phyloP scores from a whole-genome alignment of 1,140 invertebrate species.

The Cepaea nemoralis region DNA sequence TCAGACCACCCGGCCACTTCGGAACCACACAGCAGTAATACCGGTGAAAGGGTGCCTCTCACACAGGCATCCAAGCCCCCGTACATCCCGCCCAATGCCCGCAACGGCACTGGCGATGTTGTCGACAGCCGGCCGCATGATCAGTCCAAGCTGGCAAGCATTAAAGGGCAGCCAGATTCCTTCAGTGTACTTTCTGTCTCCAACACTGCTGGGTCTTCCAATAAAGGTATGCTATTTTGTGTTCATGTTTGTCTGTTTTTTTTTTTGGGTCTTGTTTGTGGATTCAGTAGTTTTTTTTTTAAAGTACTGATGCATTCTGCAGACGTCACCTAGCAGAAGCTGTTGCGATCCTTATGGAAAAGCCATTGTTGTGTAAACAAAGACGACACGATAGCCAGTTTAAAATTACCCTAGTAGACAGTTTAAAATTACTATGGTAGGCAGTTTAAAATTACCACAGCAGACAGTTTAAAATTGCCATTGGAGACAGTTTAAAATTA shows the following conservation, averaged over 20 bases:
- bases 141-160: background rate
- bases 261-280: background rate
- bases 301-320: too few species aligned
- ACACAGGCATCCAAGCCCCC: background rate
- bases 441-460: too few species aligned
- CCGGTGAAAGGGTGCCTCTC: background rate
- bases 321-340: too few species aligned
- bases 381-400: too few species aligned
- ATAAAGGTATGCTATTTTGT: conserved; percentile 19
- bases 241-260: background rate
- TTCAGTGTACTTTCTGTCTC: background rate
- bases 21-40: background rate
- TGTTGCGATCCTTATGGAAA: too few species aligned
- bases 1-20: background rate
- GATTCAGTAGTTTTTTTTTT: background rate
- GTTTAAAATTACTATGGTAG: too few species aligned
- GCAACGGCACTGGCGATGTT: conserved; percentile 12
- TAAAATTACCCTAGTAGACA: too few species aligned
- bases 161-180: background rate
- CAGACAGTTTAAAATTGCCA: too few species aligned
- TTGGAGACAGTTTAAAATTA: too few species aligned
- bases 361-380: too few species aligned
- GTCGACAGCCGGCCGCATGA: background rate
- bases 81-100: conserved; percentile 23
- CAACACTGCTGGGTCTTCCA: background rate